A percentile compares a stretch with the other conserved stretches of the same genome.
These are phyloP conservation scores for Blastobasis lacticolella DNA, from an alignment of 2,888 invertebrate genomes.

Conservation along the genomic window DNA sequence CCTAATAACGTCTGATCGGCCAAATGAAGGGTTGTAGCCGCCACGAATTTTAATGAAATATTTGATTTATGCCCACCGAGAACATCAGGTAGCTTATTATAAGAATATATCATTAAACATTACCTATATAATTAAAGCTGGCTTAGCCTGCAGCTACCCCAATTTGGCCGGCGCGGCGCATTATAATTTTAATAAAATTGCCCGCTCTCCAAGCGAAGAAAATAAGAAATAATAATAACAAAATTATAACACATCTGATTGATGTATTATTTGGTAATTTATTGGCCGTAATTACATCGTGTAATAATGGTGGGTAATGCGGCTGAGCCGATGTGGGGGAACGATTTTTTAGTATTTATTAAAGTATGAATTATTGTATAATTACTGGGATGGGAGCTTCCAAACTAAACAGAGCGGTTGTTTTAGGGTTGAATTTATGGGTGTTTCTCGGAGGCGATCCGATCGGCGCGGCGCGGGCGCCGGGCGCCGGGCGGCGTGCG, in stretches of 20 bases:
- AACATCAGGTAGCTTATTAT: constrained; percentile 73
- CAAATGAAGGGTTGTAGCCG: constrained; percentile 66
- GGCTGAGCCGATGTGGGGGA: constrained; percentile 42
- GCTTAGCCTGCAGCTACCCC: constrained; percentile 67
- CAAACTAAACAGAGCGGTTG: constrained; percentile 69
- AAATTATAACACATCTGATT: constrained; percentile 75
- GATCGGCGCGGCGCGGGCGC: constrained; percentile 39
- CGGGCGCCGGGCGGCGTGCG: constrained; percentile 27
- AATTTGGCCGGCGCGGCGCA: constrained; percentile 57
- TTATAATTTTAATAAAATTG: constrained; percentile 74
- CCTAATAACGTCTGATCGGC: constrained; percentile 42
- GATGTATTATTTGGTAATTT: constrained; percentile 75
- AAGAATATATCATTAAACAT: constrained; percentile 72
- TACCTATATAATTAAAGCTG: constrained; percentile 71
- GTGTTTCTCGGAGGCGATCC: constrained; percentile 59
- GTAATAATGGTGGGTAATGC: constrained; percentile 70
- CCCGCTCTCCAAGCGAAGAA: constrained; percentile 51
- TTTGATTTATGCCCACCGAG: constrained; percentile 67
- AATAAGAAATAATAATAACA: constrained; percentile 53
- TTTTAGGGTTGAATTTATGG: constrained; percentile 68
- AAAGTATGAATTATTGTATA: constrained; percentile 74
- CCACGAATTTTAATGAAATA: constrained; percentile 70
- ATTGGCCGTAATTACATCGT: constrained; percentile 71
- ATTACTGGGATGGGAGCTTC: constrained; percentile 67
- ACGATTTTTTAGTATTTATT: constrained; percentile 74